These are phyloP conservation scores for Heptranchias perlo DNA, from an alignment of 2,113 vertebrate genomes.

Conservation along the genomic window DNA sequence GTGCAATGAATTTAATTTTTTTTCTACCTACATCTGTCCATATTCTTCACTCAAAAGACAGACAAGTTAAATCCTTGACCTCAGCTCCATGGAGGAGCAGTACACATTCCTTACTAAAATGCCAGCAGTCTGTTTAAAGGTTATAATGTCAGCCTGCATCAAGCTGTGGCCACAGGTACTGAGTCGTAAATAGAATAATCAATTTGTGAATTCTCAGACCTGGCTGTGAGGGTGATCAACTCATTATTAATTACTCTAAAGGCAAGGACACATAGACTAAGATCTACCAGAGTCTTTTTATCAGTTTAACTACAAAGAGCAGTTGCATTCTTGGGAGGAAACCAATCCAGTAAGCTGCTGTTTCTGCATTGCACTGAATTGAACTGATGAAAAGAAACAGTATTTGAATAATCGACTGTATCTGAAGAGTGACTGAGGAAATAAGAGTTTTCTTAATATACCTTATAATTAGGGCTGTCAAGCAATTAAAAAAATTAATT, in stretches of 20 bases:
- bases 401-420: neutral
- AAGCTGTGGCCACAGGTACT: slow-evolving; percentile 3
- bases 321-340: neutral
- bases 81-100: neutral
- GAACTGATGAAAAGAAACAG: neutral
- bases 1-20: neutral
- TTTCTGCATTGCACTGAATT: neutral
- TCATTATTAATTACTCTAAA: slow-evolving; percentile 9
- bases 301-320: neutral
- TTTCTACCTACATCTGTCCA: neutral
- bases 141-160: neutral
- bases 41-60: neutral
- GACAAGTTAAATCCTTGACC: neutral
- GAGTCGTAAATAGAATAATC: neutral
- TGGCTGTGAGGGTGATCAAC: neutral
- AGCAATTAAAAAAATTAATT: neutral
- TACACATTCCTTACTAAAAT: slow-evolving; percentile 5
- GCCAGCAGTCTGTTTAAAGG: neutral
- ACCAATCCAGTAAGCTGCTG: neutral
- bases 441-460: neutral
- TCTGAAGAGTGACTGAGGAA: neutral
- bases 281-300: neutral
- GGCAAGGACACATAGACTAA: neutral
- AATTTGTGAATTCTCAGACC: neutral
- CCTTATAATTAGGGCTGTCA: neutral